Base-by-base conservation (phyloP, 2,888 invertebrate genomes). In the Hoplodrina ambigua region DNA sequence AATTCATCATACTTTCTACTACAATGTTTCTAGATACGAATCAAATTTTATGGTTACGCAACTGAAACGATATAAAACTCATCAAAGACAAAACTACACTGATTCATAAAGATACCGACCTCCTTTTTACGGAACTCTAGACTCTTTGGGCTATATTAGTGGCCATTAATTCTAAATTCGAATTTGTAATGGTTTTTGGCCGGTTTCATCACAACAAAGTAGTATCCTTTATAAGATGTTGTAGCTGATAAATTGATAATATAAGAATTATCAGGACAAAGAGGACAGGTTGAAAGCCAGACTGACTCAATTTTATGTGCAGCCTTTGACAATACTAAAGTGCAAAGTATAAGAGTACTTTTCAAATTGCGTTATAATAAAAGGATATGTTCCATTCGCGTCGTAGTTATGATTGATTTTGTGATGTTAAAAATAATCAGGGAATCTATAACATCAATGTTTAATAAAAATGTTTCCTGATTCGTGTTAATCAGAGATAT, bases 1-100 rank as follows among this genome's bases (percentile, higher is more conserved):
- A 69, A 79, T 67, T 81, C 13, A 72, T 53, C 55, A 67, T 69
- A 73, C 78, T 79, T 79, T 77, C 72, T 79, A 77, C 55, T 54
- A 50, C n/a, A 53, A 56, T 64, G 8, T 52, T 61, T 50, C 41
- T 46, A 63, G 74, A 70, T 74, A 74, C 49, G 41, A 68, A 65
- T 74, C 62, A 53, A 65, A 69, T 65, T 64, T 71, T 13, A 57
- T 49, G 33, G 49, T 68, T 78, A 65, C 50, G 33, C 19, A 78
- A 81, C 66, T 49, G 5, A 62, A 65, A 62, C 50, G 20, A 53
- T 56, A 53, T 30, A 57, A 75, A 72, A 65, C 49, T 59, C 59
- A 72, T 64, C 58, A 70, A 49, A 75, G 44, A 70, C 60, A 63
- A 76, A 67, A 65, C 20, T 44, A 59, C 37, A 57, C 13, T 19